Conservation (phyloP, 2,797 vertebrate genomes). For the Chelon labrosus region DNA sequence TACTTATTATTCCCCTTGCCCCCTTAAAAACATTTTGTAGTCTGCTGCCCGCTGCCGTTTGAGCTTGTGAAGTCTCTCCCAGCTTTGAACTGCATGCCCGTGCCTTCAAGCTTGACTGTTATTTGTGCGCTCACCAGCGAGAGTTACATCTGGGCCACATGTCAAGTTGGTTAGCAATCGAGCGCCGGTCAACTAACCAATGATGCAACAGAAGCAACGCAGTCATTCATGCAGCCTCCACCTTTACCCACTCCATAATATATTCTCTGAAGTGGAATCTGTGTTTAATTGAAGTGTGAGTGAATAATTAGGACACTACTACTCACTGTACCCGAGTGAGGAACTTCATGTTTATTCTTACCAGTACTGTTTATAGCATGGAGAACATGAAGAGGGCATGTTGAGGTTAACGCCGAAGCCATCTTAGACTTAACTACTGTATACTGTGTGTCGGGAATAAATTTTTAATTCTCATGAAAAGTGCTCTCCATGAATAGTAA, state of each 20-base stretch:
- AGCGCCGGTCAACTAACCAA: slow-evolving; percentile 48
- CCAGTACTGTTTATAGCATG: slow-evolving; percentile 10
- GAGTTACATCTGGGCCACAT: slow-evolving; percentile 54
- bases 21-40: slow-evolving; percentile 49
- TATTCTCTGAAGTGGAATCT: slow-evolving; percentile 3
- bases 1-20: slow-evolving; percentile 55
- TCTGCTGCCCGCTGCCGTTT: slow-evolving; percentile 48
- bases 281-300: slow-evolving; percentile 40
- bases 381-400: neutral
- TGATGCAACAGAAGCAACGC: slow-evolving; percentile 23
- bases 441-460: slow-evolving; percentile 1
- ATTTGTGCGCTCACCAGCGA: slow-evolving; percentile 47
- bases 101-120: slow-evolving; percentile 31
- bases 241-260: slow-evolving; percentile 14
- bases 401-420: slow-evolving; percentile 21
- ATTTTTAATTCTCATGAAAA: slow-evolving; percentile 54
- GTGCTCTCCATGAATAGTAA: slow-evolving; percentile 38
- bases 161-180: slow-evolving; percentile 54
- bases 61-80: slow-evolving; percentile 49
- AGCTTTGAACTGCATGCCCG: slow-evolving; percentile 56
- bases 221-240: slow-evolving; percentile 9
- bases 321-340: neutral
- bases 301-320: slow-evolving; percentile 40
- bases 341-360: slow-evolving; percentile 17
- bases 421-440: slow-evolving; percentile 9